Evolutionary conservation across 2,888 invertebrate genomes (phyloP).

Genomic region (Diplolepis rosae): DNA sequence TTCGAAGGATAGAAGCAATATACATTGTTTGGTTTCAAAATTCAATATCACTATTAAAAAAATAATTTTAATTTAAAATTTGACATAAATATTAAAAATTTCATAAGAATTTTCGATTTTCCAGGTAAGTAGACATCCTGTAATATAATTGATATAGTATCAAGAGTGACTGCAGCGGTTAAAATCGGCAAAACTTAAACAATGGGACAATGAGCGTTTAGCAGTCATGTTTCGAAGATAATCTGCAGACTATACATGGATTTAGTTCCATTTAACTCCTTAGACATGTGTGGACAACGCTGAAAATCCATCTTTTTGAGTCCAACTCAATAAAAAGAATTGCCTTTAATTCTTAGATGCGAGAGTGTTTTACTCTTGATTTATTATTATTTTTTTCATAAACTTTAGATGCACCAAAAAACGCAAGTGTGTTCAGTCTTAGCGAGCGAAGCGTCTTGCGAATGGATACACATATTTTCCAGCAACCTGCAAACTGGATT

Average conservation of each 20-base stretch:
- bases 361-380: background rate
- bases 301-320: background rate
- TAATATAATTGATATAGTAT: background rate
- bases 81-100: background rate
- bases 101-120: background rate
- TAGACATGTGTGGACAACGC: background rate
- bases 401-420: slow-evolving; percentile 15
- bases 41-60: too few species aligned
- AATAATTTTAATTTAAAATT: background rate
- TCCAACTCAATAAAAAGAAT: background rate
- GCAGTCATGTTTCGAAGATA: slow-evolving; percentile 42
- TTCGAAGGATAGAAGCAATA: too few species aligned
- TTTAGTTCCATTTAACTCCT: background rate
- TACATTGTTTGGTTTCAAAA: too few species aligned
- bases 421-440: slow-evolving; percentile 15
- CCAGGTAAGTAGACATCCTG: slow-evolving; percentile 5
- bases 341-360: background rate
- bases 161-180: slow-evolving; percentile 36
- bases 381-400: background rate
- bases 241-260: slow-evolving; percentile 15
- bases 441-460: slow-evolving; percentile 6
- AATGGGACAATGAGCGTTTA: slow-evolving; percentile 48
- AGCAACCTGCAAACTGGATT: background rate
- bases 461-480: background rate
- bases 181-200: slow-evolving; percentile 43